These are phyloP conservation scores for Psettodes erumei DNA, from an alignment of 2,113 vertebrate species.

Conservation along the genomic window DNA sequence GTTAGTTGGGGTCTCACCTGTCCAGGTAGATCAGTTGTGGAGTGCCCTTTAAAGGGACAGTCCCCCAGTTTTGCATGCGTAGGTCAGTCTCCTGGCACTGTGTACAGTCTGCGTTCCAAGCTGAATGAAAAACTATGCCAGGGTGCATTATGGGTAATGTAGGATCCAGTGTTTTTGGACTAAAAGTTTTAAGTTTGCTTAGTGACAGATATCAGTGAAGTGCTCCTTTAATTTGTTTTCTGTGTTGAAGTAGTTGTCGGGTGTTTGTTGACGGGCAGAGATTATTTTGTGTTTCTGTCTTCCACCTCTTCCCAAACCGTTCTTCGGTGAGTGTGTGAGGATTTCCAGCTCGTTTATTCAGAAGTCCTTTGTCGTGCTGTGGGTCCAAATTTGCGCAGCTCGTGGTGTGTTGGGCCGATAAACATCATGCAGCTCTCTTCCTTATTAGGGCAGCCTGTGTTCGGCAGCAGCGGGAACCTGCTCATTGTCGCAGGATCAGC, in stretches of 20 bases:
- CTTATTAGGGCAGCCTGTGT: slow-evolving; percentile 54
- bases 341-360: neutral
- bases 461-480: slow-evolving; percentile 34
- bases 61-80: no score
- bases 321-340: neutral
- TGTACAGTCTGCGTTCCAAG: no score
- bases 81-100: no score
- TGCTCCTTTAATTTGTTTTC: neutral
- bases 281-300: neutral
- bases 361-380: neutral
- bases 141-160: neutral
- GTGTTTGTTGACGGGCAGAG: neutral
- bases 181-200: no score
- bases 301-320: neutral
- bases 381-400: neutral
- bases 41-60: no score
- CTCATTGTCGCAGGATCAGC: slow-evolving; percentile 16
- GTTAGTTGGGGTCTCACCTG: neutral
- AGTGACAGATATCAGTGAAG: neutral
- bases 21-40: neutral
- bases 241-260: neutral
- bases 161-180: neutral
- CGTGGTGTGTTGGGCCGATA: slow-evolving; percentile 27
- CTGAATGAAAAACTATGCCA: no score
- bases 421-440: slow-evolving; percentile 56